A percentile compares a stretch with the other conserved stretches of the same genome.
Evolutionary conservation across 92 coral and sea anemone genomes (phyloP).

Genomic region (Palythoa grandiflora): DNA sequence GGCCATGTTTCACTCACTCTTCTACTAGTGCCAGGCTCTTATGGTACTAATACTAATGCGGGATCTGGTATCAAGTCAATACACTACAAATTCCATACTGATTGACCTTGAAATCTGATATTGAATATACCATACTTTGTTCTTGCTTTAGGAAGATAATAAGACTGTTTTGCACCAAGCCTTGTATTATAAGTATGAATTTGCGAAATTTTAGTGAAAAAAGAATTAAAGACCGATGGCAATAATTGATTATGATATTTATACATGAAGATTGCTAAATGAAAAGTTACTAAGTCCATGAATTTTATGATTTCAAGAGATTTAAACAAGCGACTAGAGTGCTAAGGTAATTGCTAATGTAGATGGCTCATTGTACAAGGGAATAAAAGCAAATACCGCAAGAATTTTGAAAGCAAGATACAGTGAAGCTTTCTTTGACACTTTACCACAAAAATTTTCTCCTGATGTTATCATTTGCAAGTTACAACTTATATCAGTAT

Average conservation of each 20-base stretch:
- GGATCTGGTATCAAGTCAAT: too few species aligned
- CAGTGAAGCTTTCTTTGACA: background rate
- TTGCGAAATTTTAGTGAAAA: constrained; percentile 27
- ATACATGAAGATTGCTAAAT: constrained; percentile 14
- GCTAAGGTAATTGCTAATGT: constrained; percentile 20
- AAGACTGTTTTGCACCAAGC: constrained; percentile 29
- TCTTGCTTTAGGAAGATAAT: background rate
- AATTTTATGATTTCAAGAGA: too few species aligned
- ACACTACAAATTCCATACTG: background rate
- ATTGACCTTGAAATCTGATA: background rate
- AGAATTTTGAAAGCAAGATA: constrained; percentile 17
- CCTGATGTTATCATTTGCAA: background rate
- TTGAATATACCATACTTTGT: too few species aligned
- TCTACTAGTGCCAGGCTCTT: too few species aligned
- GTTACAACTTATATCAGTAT: too few species aligned
- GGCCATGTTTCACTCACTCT: background rate
- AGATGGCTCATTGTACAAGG: background rate
- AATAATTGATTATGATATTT: too few species aligned
- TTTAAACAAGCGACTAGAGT: too few species aligned
- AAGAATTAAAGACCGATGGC: too few species aligned
- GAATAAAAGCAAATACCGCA: constrained; percentile 7
- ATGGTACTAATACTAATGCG: too few species aligned
- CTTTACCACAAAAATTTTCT: constrained; percentile 5
- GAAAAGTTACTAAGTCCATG: background rate
- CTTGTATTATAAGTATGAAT: constrained; percentile 21